A percentile compares a stretch with the other conserved stretches of the same genome.
phyloP scores from a whole-genome alignment of 2,888 invertebrate genomes.

The Lithophane leautieri region DNA sequence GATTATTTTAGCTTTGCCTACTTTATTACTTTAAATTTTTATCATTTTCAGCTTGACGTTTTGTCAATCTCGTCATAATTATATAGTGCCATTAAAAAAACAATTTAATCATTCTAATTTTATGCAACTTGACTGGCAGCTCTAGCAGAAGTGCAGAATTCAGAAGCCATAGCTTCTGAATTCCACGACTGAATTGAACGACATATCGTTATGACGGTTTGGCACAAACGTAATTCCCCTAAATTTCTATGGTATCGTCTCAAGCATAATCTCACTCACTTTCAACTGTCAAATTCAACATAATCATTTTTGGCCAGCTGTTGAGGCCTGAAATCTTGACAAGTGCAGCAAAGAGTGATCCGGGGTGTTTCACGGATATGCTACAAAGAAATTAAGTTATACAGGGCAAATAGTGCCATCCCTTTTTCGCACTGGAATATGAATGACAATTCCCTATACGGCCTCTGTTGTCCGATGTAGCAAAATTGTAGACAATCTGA shows the following conservation, averaged over 20 bases:
- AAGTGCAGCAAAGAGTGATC: neutral
- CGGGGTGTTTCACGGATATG: neutral
- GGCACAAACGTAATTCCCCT: conserved; percentile 33
- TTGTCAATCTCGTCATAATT: conserved; percentile 33
- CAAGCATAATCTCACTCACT: conserved; percentile 68
- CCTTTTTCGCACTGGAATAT: neutral
- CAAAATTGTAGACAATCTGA: neutral
- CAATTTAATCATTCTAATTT: neutral
- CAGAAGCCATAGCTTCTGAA: too few relatives aligned
- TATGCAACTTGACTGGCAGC: neutral
- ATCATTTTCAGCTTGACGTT: conserved; percentile 41
- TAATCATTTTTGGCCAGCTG: neutral
- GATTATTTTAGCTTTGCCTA: conserved; percentile 54
- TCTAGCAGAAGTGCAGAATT: neutral
- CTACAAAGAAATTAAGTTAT: neutral
- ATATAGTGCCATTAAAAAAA: neutral
- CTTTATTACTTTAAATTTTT: conserved; percentile 29
- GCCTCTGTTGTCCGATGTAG: neutral
- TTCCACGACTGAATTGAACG: too few relatives aligned
- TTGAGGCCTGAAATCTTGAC: neutral
- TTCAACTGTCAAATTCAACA: neutral
- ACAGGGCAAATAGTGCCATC: neutral
- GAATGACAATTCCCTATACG: neutral
- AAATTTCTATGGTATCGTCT: conserved; percentile 57
- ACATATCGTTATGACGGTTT: conserved; percentile 30